Conservation (phyloP, 2,113 vertebrate species). For the Merops nubicus region DNA sequence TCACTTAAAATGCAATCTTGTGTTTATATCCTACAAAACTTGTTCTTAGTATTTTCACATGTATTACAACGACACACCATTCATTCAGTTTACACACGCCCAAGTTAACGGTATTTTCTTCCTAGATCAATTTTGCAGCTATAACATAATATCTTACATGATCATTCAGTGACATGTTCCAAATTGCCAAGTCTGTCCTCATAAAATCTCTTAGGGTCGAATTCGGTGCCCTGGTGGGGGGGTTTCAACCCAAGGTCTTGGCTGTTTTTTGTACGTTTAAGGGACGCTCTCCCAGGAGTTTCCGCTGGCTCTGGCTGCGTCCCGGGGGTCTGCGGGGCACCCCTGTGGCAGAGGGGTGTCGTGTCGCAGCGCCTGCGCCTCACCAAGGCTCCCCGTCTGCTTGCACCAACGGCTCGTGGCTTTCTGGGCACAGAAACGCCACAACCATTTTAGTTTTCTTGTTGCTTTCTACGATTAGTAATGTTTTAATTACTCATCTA, state of each 20-base stretch:
- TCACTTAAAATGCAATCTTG: slow-evolving; percentile 12
- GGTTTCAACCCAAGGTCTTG: slow-evolving; percentile 25
- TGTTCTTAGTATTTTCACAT: slow-evolving; percentile 20
- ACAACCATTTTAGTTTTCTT: slow-evolving; percentile 43
- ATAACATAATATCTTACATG: background rate
- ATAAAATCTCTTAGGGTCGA: background rate
- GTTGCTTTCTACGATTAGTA: slow-evolving; percentile 59
- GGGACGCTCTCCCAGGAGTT: background rate
- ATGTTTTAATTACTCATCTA: slow-evolving; percentile 74
- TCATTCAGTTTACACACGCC: slow-evolving; percentile 43
- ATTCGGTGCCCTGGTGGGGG: background rate
- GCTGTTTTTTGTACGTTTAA: background rate
- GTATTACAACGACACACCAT: background rate
- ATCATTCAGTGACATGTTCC: background rate
- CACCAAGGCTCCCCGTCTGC: too few relatives aligned
- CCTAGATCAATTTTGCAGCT: slow-evolving; percentile 14
- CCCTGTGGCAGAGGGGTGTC: too few relatives aligned
- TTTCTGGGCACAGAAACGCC: slow-evolving; percentile 33
- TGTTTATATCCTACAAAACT: slow-evolving; percentile 48
- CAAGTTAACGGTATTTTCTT: slow-evolving; percentile 6
- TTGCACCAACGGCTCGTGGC: background rate
- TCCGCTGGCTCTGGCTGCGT: background rate
- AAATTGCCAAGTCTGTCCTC: slow-evolving; percentile 66
- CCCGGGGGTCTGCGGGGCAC: too few relatives aligned
- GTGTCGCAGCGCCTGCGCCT: background rate